Percentiles rank a stretch among this genome's conserved stretches.
phyloP scores from a whole-genome alignment of 2,113 vertebrate genomes.

The Nothobranchius furzeri region DNA sequence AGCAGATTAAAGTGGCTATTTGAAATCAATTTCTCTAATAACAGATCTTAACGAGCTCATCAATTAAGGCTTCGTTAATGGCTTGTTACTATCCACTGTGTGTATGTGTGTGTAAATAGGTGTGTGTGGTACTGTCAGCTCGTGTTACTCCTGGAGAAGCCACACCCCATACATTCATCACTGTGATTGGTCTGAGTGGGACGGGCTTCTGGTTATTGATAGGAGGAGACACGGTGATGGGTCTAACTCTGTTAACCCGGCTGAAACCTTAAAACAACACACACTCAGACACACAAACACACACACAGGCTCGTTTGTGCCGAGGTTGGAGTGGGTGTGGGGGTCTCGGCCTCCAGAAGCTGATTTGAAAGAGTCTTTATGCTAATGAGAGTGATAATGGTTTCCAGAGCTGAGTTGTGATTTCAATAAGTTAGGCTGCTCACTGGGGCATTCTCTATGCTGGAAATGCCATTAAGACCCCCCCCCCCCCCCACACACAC shows the following conservation, averaged over 20 bases:
- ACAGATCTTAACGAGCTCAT: constrained; percentile 99
- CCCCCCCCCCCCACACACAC: not conserved
- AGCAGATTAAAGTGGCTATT: constrained; percentile 98
- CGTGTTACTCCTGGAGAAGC: constrained; percentile 34
- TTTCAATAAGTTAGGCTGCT: constrained; percentile 88
- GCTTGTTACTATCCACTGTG: constrained; percentile 83
- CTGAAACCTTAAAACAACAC: constrained; percentile 73
- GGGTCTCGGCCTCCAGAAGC: constrained; percentile 48
- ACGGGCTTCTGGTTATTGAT: constrained; percentile 73
- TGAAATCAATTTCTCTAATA: constrained; percentile 99
- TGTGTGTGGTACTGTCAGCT: constrained; percentile 35
- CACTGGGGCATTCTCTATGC: constrained; percentile 81
- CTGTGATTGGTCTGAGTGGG: constrained; percentile 42
- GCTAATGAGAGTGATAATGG: constrained; percentile 89
- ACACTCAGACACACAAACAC: constrained; percentile 40
- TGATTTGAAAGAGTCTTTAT: constrained; percentile 81
- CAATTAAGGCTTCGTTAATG: constrained; percentile 99
- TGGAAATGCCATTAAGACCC: constrained; percentile 84
- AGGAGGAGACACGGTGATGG: constrained; percentile 75
- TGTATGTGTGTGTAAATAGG: constrained; percentile 47
- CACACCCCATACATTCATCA: constrained; percentile 48
- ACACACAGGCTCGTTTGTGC: constrained; percentile 24
- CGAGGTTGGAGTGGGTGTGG: constrained; percentile 23
- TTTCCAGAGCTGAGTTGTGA: constrained; percentile 80
- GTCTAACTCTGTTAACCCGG: constrained; percentile 44